phyloP scores from a whole-genome alignment of 2,113 vertebrate genomes.

The Tetrao urogallus region DNA sequence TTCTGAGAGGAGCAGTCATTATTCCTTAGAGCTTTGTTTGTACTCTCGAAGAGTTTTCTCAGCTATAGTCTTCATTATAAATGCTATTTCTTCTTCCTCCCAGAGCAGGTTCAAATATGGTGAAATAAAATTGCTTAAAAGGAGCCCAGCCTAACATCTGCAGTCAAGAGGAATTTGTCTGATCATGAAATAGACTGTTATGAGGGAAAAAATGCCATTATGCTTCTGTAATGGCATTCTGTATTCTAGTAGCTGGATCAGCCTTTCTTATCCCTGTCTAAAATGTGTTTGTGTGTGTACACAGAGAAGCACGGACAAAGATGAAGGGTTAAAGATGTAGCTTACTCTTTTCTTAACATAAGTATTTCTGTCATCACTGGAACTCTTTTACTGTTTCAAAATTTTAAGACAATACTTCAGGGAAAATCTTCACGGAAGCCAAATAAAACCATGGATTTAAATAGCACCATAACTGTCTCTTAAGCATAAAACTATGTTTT shows the following conservation, averaged over 20 bases:
- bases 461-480: neutral
- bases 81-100: neutral
- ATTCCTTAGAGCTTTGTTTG: conserved; percentile 24
- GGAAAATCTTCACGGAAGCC: neutral
- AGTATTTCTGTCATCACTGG: neutral
- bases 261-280: neutral
- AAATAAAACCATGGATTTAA: neutral
- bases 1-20: neutral
- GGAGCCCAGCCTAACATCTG: neutral
- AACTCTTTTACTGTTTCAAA: neutral
- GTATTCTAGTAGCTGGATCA: neutral
- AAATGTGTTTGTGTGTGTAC: neutral
- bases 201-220: neutral
- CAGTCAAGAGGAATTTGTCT: neutral
- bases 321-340: neutral
- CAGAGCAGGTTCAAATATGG: neutral
- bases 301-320: neutral
- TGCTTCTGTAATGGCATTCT: neutral
- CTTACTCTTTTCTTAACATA: neutral
- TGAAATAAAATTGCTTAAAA: neutral
- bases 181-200: neutral
- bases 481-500: neutral
- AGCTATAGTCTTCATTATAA: neutral
- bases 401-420: neutral
- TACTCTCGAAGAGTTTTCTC: neutral